Base-by-base conservation (phyloP, 2,888 invertebrate genomes). In the Drosophila borborema region DNA sequence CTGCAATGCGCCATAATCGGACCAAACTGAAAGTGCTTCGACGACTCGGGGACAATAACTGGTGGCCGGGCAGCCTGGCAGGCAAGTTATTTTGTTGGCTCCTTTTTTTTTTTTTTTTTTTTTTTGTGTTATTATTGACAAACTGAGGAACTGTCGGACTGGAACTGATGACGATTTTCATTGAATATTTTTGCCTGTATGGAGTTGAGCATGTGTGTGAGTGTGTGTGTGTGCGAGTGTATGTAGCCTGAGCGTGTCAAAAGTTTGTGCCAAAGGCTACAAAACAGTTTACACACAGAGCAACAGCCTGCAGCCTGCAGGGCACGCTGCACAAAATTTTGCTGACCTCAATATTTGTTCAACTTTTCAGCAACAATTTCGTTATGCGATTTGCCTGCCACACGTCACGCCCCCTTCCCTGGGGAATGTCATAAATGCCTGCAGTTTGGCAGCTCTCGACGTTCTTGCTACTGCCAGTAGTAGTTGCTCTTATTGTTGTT, bases 351-450 rank as follows among this genome's bases (percentile, higher is more conserved):
- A 85, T 85, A 87, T 85, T 85, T 85, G 83, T 69, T 81, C 64
- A 87, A 85, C 81, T 85, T 87, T 87, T 85, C 82, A 87, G 79
- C 84, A 87, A 85, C 83, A 85, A 87, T 87, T 85, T 81, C 72
- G 81, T 81, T 87, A 81, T 76, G 60, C 76, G 82, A 87, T 73
- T 85, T 40, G 53, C 53, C 46, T 54, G 55, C 41, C 18, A 54
- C 55, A 31, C 34, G 28, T 28, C 16, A 38, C 6, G 1, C 8
- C 31, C 40, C 14, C 40, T 12, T n/a, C 38, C 38, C 20, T 10
- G 28, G 16, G 43, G 34, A 59, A 58, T 84, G 87, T 84, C 83
- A 86, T 84, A 84, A 86, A 82, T 82, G 83, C 82, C 82, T 82
- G 87, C 87, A 84, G 82, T 82, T 80, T 84, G 87, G 78, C 87